These are phyloP conservation scores for Cottus gobio DNA, from an alignment of 2,113 vertebrate genomes.

Conservation along the genomic window DNA sequence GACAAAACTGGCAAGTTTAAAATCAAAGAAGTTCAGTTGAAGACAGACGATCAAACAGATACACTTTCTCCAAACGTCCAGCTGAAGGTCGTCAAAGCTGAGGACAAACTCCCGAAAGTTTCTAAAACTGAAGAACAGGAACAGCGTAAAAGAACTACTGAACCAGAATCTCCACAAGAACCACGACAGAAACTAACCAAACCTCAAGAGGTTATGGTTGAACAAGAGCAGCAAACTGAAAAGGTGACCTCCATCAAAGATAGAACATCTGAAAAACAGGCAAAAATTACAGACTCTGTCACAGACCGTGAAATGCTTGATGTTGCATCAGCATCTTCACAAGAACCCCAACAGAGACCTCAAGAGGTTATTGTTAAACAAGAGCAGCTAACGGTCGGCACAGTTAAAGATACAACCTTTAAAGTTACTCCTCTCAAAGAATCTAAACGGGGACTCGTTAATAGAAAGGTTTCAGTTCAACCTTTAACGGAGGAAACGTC, in stretches of 20 bases:
- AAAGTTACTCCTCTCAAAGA: constrained; percentile 17
- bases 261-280: too few species aligned
- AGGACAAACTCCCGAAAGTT: neutral
- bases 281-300: too few species aligned
- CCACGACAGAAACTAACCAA: neutral
- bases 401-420: constrained; percentile 12
- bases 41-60: neutral
- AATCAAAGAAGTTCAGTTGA: neutral
- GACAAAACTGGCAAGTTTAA: neutral
- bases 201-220: neutral
- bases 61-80: neutral
- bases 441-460: neutral
- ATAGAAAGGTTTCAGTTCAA: neutral
- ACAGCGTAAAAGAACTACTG: neutral
- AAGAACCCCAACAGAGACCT: neutral
- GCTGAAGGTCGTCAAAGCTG: neutral
- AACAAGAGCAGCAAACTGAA: neutral
- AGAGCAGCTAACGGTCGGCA: neutral
- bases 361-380: neutral
- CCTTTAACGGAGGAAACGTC: neutral
- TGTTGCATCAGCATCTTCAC: too few species aligned
- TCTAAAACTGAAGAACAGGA: neutral
- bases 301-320: too few species aligned
- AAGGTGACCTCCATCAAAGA: too few species aligned
- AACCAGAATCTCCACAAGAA: neutral